phyloP scores from a whole-genome alignment of 2,888 invertebrate species.

The Plebejus anna region DNA sequence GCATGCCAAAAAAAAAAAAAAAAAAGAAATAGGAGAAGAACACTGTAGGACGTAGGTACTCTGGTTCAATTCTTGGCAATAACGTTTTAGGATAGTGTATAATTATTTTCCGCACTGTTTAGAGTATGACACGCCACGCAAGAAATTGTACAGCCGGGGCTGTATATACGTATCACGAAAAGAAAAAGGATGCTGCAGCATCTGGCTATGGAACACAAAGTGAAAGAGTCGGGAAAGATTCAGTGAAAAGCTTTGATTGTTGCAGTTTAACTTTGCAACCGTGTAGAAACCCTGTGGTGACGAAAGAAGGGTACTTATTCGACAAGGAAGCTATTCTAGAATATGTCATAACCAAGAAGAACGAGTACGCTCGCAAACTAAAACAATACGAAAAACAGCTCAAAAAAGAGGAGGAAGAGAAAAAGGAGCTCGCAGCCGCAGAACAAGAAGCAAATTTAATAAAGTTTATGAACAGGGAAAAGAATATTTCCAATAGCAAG shows the following conservation, averaged over 20 bases:
- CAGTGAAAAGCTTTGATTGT: constrained; percentile 95
- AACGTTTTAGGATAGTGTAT: too few species aligned
- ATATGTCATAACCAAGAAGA: constrained; percentile 96
- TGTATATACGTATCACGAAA: constrained; percentile 98
- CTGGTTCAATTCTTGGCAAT: too few species aligned
- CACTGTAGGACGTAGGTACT: too few species aligned
- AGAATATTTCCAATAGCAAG: constrained; percentile 82
- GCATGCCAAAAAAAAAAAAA: too few species aligned
- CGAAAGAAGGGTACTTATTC: constrained; percentile 92
- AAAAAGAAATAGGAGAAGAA: too few species aligned
- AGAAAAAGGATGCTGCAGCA: constrained; percentile 95
- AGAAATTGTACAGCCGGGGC: constrained; percentile 99
- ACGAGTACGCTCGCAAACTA: constrained; percentile 91
- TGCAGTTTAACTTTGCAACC: constrained; percentile 98
- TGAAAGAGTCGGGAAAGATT: constrained; percentile 95
- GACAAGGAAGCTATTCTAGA: constrained; percentile 98
- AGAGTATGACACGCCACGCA: constrained; percentile 94
- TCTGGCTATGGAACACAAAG: constrained; percentile 95
- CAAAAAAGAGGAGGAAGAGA: constrained; percentile 85
- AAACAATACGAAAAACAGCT: constrained; percentile 96
- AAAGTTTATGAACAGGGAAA: constrained; percentile 91
- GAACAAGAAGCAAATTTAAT: constrained; percentile 87
- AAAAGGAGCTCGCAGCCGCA: constrained; percentile 84
- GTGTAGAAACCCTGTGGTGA: constrained; percentile 93
- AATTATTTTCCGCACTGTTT: background rate